Evolutionary conservation across 2,888 invertebrate species (phyloP).

Genomic region (Ornithoptera priamus): DNA sequence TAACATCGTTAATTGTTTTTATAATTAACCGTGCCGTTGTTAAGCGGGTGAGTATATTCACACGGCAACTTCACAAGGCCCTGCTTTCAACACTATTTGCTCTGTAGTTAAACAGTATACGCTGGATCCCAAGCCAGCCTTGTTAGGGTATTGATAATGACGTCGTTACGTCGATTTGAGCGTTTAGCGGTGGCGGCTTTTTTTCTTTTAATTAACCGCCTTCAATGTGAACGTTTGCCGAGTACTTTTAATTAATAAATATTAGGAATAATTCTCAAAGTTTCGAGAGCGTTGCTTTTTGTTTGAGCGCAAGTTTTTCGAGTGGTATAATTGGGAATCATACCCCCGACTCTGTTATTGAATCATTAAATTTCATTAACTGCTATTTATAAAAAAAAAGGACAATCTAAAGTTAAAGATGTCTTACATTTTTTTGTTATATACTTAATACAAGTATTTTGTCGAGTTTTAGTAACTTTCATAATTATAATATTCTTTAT

Average conservation of each 20-base stretch:
- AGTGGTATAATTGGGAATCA: neutral
- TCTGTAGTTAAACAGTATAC: constrained; percentile 55
- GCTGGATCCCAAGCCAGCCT: constrained; percentile 50
- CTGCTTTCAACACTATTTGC: constrained; percentile 49
- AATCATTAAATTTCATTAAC: too few species aligned
- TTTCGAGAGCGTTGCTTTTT: constrained; percentile 7
- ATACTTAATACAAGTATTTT: too few species aligned
- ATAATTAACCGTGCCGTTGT: constrained; percentile 2
- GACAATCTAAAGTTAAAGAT: too few species aligned
- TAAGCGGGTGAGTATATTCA: constrained; percentile 35
- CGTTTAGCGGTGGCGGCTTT: constrained; percentile 51
- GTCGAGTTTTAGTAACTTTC: too few species aligned
- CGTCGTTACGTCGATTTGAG: constrained; percentile 67
- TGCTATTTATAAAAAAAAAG: too few species aligned
- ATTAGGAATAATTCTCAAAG: constrained; percentile 21
- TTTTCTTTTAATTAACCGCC: constrained; percentile 63
- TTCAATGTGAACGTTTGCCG: constrained; percentile 39
- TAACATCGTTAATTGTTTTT: too few species aligned
- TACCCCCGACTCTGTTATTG: neutral
- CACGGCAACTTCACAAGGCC: constrained; percentile 44
- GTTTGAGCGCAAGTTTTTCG: neutral
- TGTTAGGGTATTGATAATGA: constrained; percentile 70
- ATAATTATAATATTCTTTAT: too few species aligned
- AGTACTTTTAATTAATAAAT: constrained; percentile 29
- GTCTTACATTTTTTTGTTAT: too few species aligned